These are phyloP conservation scores for Orientallactaga sibirica DNA, from an alignment of 2,797 vertebrate species.

Conservation along the genomic window DNA sequence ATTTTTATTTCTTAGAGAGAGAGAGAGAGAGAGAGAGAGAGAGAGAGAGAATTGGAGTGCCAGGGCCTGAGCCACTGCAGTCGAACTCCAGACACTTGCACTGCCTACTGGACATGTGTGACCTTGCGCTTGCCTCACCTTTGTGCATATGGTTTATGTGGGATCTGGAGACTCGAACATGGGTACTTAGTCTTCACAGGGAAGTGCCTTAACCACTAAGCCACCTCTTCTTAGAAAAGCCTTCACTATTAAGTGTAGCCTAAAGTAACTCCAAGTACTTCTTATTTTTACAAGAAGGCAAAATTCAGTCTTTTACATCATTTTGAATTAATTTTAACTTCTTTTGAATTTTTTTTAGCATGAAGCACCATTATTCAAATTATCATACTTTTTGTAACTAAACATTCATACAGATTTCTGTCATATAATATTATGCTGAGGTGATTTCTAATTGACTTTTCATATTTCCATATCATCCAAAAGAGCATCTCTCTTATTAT, in stretches of 20 bases:
- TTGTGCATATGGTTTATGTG: too few relatives aligned
- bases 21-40: too few relatives aligned
- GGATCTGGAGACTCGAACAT: too few relatives aligned
- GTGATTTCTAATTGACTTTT: constrained; percentile 54
- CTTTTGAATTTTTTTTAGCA: constrained; percentile 1
- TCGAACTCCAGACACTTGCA: too few relatives aligned
- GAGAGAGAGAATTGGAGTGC: too few relatives aligned
- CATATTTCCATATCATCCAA: constrained; percentile 5
- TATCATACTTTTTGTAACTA: background rate
- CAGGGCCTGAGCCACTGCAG: too few relatives aligned
- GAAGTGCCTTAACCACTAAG: too few relatives aligned
- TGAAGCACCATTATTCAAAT: background rate
- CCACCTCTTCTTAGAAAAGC: background rate
- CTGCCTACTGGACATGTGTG: too few relatives aligned
- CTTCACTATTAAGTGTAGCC: background rate
- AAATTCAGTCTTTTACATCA: background rate
- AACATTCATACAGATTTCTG: constrained; percentile 1
- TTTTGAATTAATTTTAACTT: constrained; percentile 36
- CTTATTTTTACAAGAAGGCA: background rate
- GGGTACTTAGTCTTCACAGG: too few relatives aligned
- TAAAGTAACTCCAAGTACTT: background rate
- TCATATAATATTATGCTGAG: background rate
- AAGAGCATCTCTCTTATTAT: constrained; percentile 49
- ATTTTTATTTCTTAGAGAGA: too few relatives aligned
- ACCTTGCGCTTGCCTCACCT: too few relatives aligned